A percentile compares a stretch with the other conserved stretches of the same genome.
Evolutionary conservation across 2,113 vertebrate genomes (phyloP).

Genomic region (Archocentrus centrarchus): DNA sequence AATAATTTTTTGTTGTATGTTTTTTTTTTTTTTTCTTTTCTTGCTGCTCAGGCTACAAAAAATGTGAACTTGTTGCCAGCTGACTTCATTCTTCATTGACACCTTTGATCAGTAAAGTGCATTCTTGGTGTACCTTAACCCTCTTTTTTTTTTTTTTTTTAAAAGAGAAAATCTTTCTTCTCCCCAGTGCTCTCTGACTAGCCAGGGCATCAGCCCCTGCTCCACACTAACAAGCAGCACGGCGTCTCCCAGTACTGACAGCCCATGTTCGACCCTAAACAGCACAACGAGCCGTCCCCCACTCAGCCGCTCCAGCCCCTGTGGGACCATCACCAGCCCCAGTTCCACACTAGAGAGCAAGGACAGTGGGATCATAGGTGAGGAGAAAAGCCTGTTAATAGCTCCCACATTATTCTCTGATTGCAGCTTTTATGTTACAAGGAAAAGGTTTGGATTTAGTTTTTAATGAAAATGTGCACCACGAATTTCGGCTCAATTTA

Average conservation of each 20-base stretch:
- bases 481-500: not conserved
- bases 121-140: constrained; percentile 15
- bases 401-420: not conserved
- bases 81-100: constrained; percentile 36
- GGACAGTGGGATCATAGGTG: constrained; percentile 99
- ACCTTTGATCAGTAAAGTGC: constrained; percentile 17
- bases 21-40: not conserved
- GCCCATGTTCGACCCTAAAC: constrained; percentile 97
- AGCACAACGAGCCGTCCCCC: constrained; percentile 86
- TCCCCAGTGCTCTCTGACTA: constrained; percentile 83
- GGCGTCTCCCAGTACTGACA: constrained; percentile 92
- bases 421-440: not conserved
- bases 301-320: constrained; percentile 87
- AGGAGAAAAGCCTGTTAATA: constrained; percentile 51
- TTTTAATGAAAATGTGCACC: not conserved
- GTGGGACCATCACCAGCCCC: constrained; percentile 94
- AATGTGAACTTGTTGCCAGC: constrained; percentile 38
- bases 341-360: constrained; percentile 99
- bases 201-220: constrained; percentile 92
- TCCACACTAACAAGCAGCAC: constrained; percentile 98
- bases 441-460: not conserved
- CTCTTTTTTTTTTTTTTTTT: not conserved
- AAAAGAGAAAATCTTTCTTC: not conserved
- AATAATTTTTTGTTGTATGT: constrained; percentile 21
- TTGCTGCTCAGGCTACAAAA: constrained; percentile 21